phyloP scores from a whole-genome alignment of 2,888 invertebrate genomes.

The Phlogophora meticulosa region DNA sequence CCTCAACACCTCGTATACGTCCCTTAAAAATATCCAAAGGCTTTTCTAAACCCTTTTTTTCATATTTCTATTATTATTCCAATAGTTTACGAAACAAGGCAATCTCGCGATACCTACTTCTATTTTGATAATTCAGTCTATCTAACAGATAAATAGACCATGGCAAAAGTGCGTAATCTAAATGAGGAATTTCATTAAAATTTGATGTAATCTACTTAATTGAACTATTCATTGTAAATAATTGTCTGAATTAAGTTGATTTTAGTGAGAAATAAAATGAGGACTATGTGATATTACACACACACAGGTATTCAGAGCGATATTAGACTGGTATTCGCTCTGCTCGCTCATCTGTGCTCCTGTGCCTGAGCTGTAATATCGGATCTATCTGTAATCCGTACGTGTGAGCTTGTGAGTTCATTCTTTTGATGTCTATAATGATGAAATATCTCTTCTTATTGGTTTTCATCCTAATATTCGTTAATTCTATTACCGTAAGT shows the following conservation, averaged over 20 bases:
- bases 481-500: constrained; percentile 29
- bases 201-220: constrained; percentile 1
- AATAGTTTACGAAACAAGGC: too few species aligned
- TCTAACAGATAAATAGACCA: neutral
- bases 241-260: constrained; percentile 1
- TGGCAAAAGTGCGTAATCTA: neutral
- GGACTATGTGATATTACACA: neutral
- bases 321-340: neutral
- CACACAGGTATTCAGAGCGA: neutral
- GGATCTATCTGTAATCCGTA: too few species aligned
- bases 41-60: too few species aligned
- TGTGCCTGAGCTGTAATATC: neutral
- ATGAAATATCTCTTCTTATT: constrained; percentile 9
- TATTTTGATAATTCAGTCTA: neutral
- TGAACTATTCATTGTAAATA: neutral
- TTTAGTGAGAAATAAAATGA: neutral
- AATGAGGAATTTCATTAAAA: neutral
- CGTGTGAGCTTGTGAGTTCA: too few species aligned
- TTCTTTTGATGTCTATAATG: neutral
- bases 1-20: too few species aligned
- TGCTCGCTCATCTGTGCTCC: too few species aligned
- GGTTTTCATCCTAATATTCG: constrained; percentile 1
- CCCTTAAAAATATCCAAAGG: too few species aligned
- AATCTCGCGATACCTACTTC: too few species aligned
- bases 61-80: neutral